Conservation (phyloP, 2,888 invertebrate species). For the Epiblema foenella region DNA sequence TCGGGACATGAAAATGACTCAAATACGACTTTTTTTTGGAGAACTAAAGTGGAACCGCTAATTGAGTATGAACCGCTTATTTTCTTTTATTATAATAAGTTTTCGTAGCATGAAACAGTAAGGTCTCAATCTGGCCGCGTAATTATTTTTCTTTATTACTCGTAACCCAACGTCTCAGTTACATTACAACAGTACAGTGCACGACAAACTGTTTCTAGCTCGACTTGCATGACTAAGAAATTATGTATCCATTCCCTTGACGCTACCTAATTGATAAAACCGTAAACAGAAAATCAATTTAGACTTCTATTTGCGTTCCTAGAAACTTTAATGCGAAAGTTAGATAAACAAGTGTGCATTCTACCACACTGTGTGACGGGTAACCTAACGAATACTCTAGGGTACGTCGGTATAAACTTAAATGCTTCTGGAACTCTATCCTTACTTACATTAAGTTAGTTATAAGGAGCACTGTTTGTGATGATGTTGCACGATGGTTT, state of each 20-base stretch:
- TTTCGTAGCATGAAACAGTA: too few relatives aligned
- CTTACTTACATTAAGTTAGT: conserved; percentile 25
- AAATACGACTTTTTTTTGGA: too few relatives aligned
- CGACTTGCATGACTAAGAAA: neutral
- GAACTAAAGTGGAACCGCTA: too few relatives aligned
- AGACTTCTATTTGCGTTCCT: conserved; percentile 3
- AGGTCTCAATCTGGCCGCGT: too few relatives aligned
- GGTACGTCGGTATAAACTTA: conserved; percentile 11
- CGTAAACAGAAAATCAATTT: conserved; percentile 19
- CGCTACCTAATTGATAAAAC: neutral
- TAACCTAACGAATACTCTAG: conserved; percentile 5
- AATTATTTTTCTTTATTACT: too few relatives aligned
- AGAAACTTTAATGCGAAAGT: conserved; percentile 26
- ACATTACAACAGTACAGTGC: too few relatives aligned
- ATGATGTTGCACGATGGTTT: conserved; percentile 5
- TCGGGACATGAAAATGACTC: too few relatives aligned
- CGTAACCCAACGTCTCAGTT: too few relatives aligned
- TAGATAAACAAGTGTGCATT: conserved; percentile 2
- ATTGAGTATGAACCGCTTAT: too few relatives aligned
- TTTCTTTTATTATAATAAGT: too few relatives aligned
- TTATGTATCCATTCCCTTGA: neutral
- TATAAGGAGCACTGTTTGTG: conserved; percentile 19
- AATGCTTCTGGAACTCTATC: conserved; percentile 19
- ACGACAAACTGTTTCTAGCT: neutral
- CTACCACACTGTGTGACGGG: conserved; percentile 11